Evolutionary conservation across 2,888 invertebrate species (phyloP), one percentile per base, ranked within the genome.

Genomic region (Cryptophagus acutangulus): DNA sequence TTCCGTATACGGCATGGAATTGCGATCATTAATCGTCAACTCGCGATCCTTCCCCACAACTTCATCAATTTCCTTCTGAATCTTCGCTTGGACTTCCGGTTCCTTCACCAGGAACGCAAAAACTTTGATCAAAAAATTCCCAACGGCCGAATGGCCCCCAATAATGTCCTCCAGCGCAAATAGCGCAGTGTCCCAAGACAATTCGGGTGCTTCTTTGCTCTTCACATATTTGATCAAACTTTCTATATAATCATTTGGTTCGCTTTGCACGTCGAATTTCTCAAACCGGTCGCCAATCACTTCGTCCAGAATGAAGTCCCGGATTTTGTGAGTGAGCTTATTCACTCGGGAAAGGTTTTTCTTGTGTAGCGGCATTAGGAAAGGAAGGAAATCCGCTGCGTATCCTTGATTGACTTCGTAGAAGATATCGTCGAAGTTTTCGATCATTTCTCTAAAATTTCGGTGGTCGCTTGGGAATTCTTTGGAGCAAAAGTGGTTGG

Each of bases 391-490:
- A 55, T 82, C 82, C 0, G 79, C 77, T 0, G 78, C 76, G 59
- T 79, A 80, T 1, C 81, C 81, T 60, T 79, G 78, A 61, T 82
- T 82, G 4, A 82, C 78, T 58, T 82, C 81, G 63, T 73, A 78
- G 62, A 82, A 82, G 31, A 82, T 74, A 25, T 73, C 73, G 56
- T 82, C 81, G 55, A 79, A 82, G 51, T 75, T 73, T 14, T 66
- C 56, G 1, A 79, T 64, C 64, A 78, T 72, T 16, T 66, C 57
- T 1, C 54, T 49, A 61, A 80, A 81, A 1, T 62, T 61, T 2
- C 48, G 29, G 53, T 77, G 65, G 25, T 67, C 58, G n/a, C 59
- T 49, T 1, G 65, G 58, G 59, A 77, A 78, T 12, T 66, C 65
- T 45, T 69, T 71, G 35, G 75, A 74, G 63, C 78, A 78, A 51